Evolutionary conservation across 2,888 invertebrate species (phyloP).

Genomic region (Mechanitis mazaeus): DNA sequence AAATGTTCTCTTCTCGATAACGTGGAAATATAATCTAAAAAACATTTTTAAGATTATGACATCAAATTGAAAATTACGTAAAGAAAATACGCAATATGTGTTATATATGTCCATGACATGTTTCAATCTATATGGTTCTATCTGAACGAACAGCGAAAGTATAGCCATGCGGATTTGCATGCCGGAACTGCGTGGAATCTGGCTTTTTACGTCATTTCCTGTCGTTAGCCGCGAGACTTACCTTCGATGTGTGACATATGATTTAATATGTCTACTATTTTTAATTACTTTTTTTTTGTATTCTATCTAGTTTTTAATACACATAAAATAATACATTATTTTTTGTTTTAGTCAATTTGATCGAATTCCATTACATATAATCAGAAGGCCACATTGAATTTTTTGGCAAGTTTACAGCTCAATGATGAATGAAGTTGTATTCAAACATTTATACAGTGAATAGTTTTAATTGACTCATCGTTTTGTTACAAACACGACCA

Average conservation of each 20-base stretch:
- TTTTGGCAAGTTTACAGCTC: constrained; percentile 1
- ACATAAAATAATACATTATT: too few relatives aligned
- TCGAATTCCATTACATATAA: background rate
- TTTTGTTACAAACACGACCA: background rate
- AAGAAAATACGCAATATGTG: background rate
- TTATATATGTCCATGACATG: constrained; percentile 14
- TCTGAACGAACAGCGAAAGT: constrained; percentile 46
- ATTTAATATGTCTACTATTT: background rate
- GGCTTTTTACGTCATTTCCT: constrained; percentile 43
- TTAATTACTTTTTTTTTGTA: background rate
- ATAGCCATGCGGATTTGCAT: constrained; percentile 43
- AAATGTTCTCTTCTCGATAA: too few relatives aligned
- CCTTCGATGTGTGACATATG: background rate
- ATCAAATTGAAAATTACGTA: background rate
- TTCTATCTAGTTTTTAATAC: too few relatives aligned
- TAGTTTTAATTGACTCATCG: background rate
- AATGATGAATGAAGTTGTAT: background rate
- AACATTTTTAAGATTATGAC: too few relatives aligned
- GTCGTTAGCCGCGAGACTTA: constrained; percentile 11
- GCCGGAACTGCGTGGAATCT: constrained; percentile 41
- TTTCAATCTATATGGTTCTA: constrained; percentile 27
- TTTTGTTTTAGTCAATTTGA: too few relatives aligned
- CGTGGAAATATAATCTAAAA: too few relatives aligned
- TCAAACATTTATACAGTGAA: background rate
- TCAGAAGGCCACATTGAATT: background rate